Conservation (phyloP, 2,888 invertebrate species). For the Psylliodes chrysocephalus region DNA sequence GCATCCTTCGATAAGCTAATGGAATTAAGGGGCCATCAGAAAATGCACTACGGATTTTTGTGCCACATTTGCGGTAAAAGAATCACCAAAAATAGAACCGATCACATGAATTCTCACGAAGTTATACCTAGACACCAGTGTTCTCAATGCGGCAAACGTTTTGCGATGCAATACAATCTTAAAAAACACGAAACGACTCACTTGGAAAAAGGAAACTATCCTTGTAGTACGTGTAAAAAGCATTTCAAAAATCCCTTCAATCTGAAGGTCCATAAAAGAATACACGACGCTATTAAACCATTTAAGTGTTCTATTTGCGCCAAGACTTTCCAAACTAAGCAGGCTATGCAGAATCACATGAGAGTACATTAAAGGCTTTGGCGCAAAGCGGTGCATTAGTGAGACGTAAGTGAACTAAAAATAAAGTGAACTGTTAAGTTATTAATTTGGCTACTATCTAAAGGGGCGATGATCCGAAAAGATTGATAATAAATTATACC, state of each 20-base stretch:
- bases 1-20: background rate
- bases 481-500: too few relatives aligned
- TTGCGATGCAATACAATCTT: conserved; percentile 36
- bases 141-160: conserved; percentile 47
- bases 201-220: conserved; percentile 55
- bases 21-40: background rate
- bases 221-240: conserved; percentile 67
- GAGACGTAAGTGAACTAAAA: too few relatives aligned
- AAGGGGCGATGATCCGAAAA: too few relatives aligned
- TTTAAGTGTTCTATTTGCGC: conserved; percentile 67
- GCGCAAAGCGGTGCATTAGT: too few relatives aligned
- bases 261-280: conserved; percentile 66
- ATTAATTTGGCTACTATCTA: too few relatives aligned
- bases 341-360: conserved; percentile 38
- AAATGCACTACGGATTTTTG: conserved; percentile 5
- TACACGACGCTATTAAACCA: conserved; percentile 67
- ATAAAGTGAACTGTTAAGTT: too few relatives aligned
- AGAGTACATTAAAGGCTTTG: too few relatives aligned
- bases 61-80: conserved; percentile 49
- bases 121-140: conserved; percentile 29
- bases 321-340: conserved; percentile 65
- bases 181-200: conserved; percentile 45
- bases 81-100: conserved; percentile 30
- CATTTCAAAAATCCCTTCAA: conserved; percentile 68
- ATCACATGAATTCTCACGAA: conserved; percentile 34